Evolutionary conservation across 2,113 vertebrate species (phyloP).

Genomic region (Rattus rattus): DNA sequence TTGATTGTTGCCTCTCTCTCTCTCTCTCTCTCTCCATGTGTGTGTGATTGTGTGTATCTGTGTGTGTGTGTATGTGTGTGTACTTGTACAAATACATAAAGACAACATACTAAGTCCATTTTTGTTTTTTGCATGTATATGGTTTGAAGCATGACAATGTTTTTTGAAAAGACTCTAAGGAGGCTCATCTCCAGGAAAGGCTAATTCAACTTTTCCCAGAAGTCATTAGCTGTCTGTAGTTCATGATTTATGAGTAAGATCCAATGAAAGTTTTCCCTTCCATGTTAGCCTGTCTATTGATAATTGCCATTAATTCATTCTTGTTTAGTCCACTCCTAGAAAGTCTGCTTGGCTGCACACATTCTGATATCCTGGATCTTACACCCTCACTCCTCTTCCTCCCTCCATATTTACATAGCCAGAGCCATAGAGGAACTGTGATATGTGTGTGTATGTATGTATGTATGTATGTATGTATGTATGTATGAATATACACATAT

Average conservation of each 20-base stretch:
- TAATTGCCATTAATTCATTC: background rate
- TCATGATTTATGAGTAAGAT: background rate
- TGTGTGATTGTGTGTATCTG: background rate
- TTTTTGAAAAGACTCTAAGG: background rate
- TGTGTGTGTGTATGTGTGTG: background rate
- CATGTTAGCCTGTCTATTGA: background rate
- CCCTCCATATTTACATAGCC: background rate
- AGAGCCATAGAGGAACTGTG: background rate
- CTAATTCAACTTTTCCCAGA: background rate
- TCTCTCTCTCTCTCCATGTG: no score
- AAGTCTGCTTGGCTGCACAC: background rate
- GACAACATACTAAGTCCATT: background rate
- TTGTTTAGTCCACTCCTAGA: background rate
- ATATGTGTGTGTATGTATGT: no score
- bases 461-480: background rate
- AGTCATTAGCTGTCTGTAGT: background rate
- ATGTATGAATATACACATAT: no score
- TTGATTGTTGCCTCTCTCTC: background rate
- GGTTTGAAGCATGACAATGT: background rate
- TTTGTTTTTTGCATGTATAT: background rate
- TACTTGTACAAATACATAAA: background rate
- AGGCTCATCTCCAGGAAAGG: background rate
- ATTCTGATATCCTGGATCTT: background rate
- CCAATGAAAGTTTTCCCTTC: background rate
- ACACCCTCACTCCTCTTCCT: background rate